Evolutionary conservation across 2,888 invertebrate genomes (phyloP).

Genomic region (Eristalis tenax): DNA sequence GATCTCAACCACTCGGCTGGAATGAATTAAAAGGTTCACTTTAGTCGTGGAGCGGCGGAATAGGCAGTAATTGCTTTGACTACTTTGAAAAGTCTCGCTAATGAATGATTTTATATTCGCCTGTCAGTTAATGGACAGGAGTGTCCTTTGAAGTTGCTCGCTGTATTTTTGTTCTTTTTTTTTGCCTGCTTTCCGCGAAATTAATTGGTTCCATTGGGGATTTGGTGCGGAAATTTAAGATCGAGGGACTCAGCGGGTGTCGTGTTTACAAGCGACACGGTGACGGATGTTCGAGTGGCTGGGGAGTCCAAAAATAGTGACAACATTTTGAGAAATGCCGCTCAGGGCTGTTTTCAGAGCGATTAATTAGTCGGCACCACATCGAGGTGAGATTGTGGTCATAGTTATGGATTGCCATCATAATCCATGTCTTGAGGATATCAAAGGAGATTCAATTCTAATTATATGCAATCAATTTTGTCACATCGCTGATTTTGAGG

Average conservation of each 20-base stretch:
- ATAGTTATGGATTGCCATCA: background rate
- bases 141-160: slow-evolving; percentile 1
- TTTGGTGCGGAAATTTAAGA: background rate
- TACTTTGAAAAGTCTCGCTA: slow-evolving; percentile 3
- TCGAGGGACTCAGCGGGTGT: background rate
- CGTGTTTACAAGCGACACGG: background rate
- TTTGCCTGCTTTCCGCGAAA: background rate
- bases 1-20: slow-evolving; percentile 8
- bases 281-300: background rate
- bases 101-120: slow-evolving; percentile 1
- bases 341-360: background rate
- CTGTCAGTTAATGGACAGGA: background rate
- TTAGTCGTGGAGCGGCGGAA: background rate
- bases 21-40: slow-evolving; percentile 13
- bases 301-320: background rate
- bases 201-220: slow-evolving; percentile 1
- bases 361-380: background rate
- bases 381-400: background rate
- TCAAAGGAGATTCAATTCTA: background rate
- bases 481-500: background rate
- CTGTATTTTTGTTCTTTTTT: background rate
- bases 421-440: background rate
- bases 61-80: slow-evolving; percentile 11
- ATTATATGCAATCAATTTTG: background rate
- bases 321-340: background rate